Base-by-base conservation (phyloP, 2,888 invertebrate genomes). In the Mythimna loreyi region DNA sequence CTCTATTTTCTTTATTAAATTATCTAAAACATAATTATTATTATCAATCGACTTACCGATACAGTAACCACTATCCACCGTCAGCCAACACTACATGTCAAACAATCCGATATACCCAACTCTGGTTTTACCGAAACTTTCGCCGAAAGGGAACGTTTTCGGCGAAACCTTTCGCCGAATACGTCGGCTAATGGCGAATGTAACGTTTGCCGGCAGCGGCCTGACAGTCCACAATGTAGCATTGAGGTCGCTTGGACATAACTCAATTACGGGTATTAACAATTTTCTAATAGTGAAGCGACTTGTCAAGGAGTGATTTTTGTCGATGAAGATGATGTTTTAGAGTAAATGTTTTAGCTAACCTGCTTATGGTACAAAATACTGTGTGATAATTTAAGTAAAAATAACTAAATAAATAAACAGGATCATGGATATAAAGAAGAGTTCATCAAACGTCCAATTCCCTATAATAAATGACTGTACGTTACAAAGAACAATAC, bases 251-350 rank as follows among this genome's bases (percentile, higher is more conserved):
- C 86, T 86, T 87, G 85, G 90, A 90, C 89, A 89, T 96, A 96
- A 96, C 92, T 96, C 95, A 96, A 96, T 96, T 96, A 96, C 86
- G 90, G 86, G 94, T 91, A 95, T 96, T 96, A 96, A 92, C 94
- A 92, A 93, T 94, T 93, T 92, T 90, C 90, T 86, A 80, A 62
- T 90, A 94, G 95, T 86, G 94, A 77, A 84, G 93, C 57, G 72
- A 71, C 21, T 0, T 47, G 73, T 66, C 60, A 63, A 75, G 58
- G 60, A 74, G 68, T 73, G 68, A 80, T 75, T 80, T 83, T 80
- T 83, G 67, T 84, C 86, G 88, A 88, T 89, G 52, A 75, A 49
- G 57, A 61, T 62, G 28, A 40, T 1, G 11, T 55, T 67, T n/a
- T 13, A 8, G 11, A 16, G 5, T 28, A 43, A 36, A n/a, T n/a